Evolutionary conservation across 2,113 vertebrate species (phyloP).

Genomic region (Saimiri boliviensis): DNA sequence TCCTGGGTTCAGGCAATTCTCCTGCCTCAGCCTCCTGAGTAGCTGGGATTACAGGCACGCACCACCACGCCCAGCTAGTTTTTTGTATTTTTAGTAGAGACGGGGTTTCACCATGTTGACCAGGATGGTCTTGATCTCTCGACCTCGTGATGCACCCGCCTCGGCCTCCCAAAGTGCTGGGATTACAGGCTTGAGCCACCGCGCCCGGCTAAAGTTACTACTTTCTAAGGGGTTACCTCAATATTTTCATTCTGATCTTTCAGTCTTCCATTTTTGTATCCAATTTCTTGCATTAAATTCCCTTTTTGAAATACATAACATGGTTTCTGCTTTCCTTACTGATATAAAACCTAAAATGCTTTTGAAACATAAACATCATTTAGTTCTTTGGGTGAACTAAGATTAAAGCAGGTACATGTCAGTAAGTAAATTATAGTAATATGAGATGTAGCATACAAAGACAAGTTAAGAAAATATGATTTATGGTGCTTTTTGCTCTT

Average conservation of each 20-base stretch:
- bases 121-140: no score
- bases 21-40: no score
- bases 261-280: not conserved
- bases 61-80: no score
- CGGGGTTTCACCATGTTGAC: no score
- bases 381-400: slow-evolving; percentile 14
- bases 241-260: slow-evolving; percentile 8
- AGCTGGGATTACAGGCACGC: no score
- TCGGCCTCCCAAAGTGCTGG: no score
- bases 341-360: slow-evolving; percentile 11
- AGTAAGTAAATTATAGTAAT: not conserved
- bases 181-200: no score
- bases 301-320: not conserved
- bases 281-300: not conserved
- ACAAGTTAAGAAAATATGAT: slow-evolving; percentile 13
- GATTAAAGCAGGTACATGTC: not conserved
- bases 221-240: not conserved
- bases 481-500: not conserved
- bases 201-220: not conserved
- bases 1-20: no score
- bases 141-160: no score
- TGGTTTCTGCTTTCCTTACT: slow-evolving; percentile 27
- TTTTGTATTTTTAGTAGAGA: no score
- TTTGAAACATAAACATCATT: slow-evolving; percentile 15
- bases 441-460: not conserved